Conservation (phyloP, 1,140 invertebrate genomes). For the Brachionus plicatilis region DNA sequence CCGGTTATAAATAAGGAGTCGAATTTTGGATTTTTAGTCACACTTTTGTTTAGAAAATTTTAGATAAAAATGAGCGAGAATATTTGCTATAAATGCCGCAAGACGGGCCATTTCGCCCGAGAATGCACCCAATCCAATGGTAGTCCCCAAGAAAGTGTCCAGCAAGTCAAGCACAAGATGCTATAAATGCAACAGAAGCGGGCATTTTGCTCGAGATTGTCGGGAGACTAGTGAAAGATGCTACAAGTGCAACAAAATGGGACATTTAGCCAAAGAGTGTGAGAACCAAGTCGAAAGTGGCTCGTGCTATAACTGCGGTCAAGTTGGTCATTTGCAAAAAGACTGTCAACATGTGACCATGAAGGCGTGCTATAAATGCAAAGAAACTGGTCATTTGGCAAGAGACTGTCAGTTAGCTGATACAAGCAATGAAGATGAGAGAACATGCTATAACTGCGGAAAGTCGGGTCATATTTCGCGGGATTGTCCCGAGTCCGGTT, state of each 20-base stretch:
- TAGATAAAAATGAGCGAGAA: conserved; percentile 42
- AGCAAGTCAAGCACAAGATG: conserved; percentile 47
- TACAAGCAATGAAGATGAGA: conserved; percentile 29
- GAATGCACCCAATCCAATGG: conserved; percentile 62
- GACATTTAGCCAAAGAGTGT: conserved; percentile 85
- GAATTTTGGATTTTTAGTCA: background rate
- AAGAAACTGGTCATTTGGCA: conserved; percentile 82
- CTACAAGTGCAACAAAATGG: conserved; percentile 87
- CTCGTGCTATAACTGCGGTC: conserved; percentile 84
- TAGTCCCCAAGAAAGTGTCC: background rate
- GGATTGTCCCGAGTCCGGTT: conserved; percentile 63
- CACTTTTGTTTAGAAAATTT: background rate
- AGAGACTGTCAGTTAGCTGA: conserved; percentile 65
- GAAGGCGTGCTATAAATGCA: conserved; percentile 78
- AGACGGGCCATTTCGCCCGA: conserved; percentile 81
- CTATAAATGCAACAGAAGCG: conserved; percentile 55
- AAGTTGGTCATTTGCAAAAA: conserved; percentile 81
- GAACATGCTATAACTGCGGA: conserved; percentile 73
- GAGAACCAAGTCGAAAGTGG: conserved; percentile 42
- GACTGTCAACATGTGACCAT: conserved; percentile 61
- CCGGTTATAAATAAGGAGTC: background rate
- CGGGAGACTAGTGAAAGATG: conserved; percentile 56
- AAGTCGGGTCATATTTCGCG: conserved; percentile 81
- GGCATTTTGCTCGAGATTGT: conserved; percentile 60
- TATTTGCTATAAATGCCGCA: conserved; percentile 84